Percentiles rank a stretch among this genome's conserved stretches.
These are phyloP conservation scores for Leucania comma DNA, from an alignment of 2,888 invertebrate genomes.

Conservation along the genomic window DNA sequence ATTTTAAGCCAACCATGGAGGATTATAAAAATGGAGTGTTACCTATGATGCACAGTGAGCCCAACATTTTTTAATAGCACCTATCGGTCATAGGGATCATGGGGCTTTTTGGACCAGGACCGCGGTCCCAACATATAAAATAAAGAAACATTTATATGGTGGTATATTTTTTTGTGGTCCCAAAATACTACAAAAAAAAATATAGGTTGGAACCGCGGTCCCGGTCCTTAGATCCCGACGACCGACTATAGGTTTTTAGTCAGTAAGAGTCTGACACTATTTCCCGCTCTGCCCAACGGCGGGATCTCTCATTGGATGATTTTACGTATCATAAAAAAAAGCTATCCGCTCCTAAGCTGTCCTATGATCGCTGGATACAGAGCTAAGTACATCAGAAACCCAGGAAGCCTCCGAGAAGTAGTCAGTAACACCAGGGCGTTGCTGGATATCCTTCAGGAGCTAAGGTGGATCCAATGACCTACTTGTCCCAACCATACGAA, in stretches of 20 bases:
- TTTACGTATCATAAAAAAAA: too few relatives aligned
- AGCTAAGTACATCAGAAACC: background rate
- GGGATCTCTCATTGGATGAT: too few relatives aligned
- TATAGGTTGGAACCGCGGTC: too few relatives aligned
- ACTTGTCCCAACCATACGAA: background rate
- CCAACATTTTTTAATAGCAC: background rate
- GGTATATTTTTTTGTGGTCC: too few relatives aligned
- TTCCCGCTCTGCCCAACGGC: too few relatives aligned
- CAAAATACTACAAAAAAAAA: too few relatives aligned
- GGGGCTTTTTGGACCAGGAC: too few relatives aligned
- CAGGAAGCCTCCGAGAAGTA: background rate
- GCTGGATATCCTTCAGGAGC: background rate
- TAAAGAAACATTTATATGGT: too few relatives aligned
- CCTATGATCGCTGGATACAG: background rate
- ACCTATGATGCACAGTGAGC: background rate
- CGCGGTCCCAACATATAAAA: too few relatives aligned
- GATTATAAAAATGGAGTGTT: conserved; percentile 19
- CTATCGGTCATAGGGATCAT: background rate
- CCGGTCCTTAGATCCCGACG: too few relatives aligned
- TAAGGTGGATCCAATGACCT: background rate
- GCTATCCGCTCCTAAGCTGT: background rate
- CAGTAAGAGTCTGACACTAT: too few relatives aligned
- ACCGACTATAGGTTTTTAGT: too few relatives aligned
- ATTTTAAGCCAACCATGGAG: background rate
- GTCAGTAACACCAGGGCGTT: background rate